These are phyloP conservation scores for Netelia melanura DNA, from an alignment of 2,888 invertebrate species.

Conservation along the genomic window DNA sequence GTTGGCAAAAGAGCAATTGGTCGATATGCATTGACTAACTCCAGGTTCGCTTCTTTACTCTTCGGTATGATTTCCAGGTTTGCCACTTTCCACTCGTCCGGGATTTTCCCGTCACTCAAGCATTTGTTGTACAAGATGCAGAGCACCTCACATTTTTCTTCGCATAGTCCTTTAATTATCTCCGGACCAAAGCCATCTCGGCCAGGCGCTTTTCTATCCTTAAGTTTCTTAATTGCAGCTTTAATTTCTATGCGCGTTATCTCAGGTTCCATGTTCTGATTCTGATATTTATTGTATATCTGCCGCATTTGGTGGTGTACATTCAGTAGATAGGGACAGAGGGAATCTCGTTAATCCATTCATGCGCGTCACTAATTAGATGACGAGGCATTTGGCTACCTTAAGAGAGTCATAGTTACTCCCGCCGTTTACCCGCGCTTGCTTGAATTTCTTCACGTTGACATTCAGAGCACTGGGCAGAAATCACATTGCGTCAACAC, in stretches of 20 bases:
- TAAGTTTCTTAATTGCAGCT: constrained; percentile 14
- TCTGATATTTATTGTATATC: too few species aligned
- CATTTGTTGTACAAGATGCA: constrained; percentile 16
- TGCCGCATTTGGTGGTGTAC: too few species aligned
- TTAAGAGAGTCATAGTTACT: too few species aligned
- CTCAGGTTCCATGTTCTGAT: not conserved
- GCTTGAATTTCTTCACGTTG: too few species aligned
- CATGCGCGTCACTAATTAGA: too few species aligned
- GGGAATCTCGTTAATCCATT: too few species aligned
- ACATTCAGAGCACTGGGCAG: too few species aligned
- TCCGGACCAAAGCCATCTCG: constrained; percentile 25
- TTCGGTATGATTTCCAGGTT: constrained; percentile 55
- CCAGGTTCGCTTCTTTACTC: constrained; percentile 42
- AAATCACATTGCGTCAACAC: too few species aligned
- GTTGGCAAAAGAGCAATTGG: constrained; percentile 76
- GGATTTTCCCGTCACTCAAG: too few species aligned
- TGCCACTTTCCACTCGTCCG: constrained; percentile 37
- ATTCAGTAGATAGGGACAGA: too few species aligned
- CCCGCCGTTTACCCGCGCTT: too few species aligned
- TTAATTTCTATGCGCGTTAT: not conserved
- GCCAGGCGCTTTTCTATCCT: constrained; percentile 35
- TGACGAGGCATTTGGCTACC: too few species aligned
- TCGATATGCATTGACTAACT: constrained; percentile 71
- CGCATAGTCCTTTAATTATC: constrained; percentile 14
- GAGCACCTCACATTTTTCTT: constrained; percentile 24